Percentiles rank a stretch among this genome's conserved stretches.
Conservation (phyloP, 2,888 invertebrate species). For the Plagodis pulveraria region DNA sequence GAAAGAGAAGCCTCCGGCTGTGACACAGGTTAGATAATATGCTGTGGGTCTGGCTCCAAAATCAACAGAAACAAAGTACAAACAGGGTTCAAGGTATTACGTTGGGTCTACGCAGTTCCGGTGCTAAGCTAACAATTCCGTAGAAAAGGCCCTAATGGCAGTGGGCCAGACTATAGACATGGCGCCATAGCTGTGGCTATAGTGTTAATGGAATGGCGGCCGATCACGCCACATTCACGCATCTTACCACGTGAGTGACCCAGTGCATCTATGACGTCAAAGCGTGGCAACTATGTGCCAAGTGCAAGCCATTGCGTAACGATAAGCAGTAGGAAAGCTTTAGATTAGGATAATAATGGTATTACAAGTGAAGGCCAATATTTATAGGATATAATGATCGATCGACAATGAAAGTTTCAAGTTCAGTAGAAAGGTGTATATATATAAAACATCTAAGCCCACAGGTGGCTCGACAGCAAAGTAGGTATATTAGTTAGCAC, state of each 20-base stretch:
- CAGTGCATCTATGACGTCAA: constrained; percentile 32
- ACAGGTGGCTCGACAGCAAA: too few species aligned
- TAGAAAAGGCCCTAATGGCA: constrained; percentile 1
- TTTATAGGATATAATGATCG: not conserved
- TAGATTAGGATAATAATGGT: constrained; percentile 18
- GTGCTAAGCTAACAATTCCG: too few species aligned
- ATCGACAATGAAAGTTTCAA: not conserved
- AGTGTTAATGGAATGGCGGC: not conserved
- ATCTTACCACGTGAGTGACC: constrained; percentile 25
- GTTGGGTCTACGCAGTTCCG: too few species aligned
- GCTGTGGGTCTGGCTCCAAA: too few species aligned
- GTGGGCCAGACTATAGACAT: constrained; percentile 4
- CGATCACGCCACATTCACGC: constrained; percentile 1
- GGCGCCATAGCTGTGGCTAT: not conserved
- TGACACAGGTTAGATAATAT: too few species aligned
- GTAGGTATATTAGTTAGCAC: too few species aligned
- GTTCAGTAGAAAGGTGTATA: too few species aligned
- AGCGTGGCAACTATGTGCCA: constrained; percentile 38
- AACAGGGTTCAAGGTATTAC: too few species aligned
- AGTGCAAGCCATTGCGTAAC: constrained; percentile 31
- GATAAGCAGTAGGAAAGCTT: constrained; percentile 26
- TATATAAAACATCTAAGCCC: too few species aligned
- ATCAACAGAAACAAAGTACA: too few species aligned
- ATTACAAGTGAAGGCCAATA: constrained; percentile 24
- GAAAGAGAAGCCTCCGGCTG: too few species aligned